Evolutionary conservation across 1,140 invertebrate genomes (phyloP), one percentile per base, ranked within the genome.

Genomic region (Panulirus ornatus): DNA sequence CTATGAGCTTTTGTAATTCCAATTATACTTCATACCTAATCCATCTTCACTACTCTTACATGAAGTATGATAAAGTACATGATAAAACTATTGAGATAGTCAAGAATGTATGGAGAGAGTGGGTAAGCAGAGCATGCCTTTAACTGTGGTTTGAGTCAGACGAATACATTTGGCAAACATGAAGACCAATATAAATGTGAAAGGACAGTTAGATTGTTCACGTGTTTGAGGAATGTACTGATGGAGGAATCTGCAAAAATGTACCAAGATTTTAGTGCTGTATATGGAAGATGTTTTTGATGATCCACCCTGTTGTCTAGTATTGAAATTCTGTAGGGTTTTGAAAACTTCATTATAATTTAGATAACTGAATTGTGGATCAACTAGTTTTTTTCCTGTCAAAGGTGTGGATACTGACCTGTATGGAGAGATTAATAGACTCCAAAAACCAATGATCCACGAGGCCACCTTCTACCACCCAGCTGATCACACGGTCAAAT

Each of bases 391-490:
- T 11, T 58, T 11, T 22, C 51, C 22, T 22, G 22, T 58, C 11
- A 58, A 11, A 22, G 51, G 30, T 34, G 30, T 34, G 30, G 6
- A 5, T 34, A 83, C 81, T 38, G 5, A 63, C 81, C 34, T 58
- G 6, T 42, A 19, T 5, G 0, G 81, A 34, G 34, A 63, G 30
- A 40, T 14, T 2, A 47, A 58, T 40, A 63, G 34, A 63, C 9
- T 42, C 75, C 38, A 47, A 22, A 36, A 83, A 83, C 81, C 81
- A 83, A 1, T 30, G 30, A 5, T 27, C 40, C 19, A 83, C 34
- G 22, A 83, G 54, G 30, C 81, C 81, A 27, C 81, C 51, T 42
- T 83, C 81, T 8, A 83, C 81, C 51, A 83, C 40, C 51, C 81
- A 27, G 19, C 14, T 9, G 34, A 83, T 38, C 1, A 36, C 81